Conservation (phyloP, 2,113 vertebrate genomes). For the Aegypius monachus region DNA sequence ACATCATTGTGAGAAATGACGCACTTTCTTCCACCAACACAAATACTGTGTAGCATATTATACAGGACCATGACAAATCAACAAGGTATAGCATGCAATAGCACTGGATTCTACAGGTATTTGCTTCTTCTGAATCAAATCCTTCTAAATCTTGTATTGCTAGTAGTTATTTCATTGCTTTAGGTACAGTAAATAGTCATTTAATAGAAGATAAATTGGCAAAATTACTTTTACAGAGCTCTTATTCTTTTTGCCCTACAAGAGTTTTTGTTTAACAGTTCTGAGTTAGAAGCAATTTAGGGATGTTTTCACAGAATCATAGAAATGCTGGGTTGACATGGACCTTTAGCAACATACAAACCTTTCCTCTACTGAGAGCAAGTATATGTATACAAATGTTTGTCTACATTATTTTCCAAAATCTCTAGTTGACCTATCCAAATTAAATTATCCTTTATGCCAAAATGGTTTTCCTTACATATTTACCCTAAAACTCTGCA, state of each 20-base stretch:
- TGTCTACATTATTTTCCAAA: background rate
- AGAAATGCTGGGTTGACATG: background rate
- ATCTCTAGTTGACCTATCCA: background rate
- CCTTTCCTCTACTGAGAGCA: background rate
- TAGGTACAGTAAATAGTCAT: background rate
- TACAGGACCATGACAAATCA: background rate
- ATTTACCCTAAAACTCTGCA: background rate
- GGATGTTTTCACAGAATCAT: background rate
- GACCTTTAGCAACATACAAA: background rate
- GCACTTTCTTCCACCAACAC: background rate
- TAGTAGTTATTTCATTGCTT: background rate
- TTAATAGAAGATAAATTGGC: background rate
- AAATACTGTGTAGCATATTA: accelerated
- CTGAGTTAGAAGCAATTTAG: background rate
- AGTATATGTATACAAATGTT: background rate
- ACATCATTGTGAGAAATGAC: background rate
- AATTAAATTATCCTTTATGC: background rate
- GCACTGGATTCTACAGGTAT: background rate
- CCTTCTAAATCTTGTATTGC: background rate
- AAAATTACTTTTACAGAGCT: background rate
- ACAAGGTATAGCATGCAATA: background rate
- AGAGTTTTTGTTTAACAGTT: background rate
- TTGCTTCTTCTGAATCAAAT: background rate
- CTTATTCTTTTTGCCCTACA: background rate
- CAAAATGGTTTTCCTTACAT: background rate